Conservation (phyloP, 2,113 vertebrate genomes). For the Pipa parva region DNA sequence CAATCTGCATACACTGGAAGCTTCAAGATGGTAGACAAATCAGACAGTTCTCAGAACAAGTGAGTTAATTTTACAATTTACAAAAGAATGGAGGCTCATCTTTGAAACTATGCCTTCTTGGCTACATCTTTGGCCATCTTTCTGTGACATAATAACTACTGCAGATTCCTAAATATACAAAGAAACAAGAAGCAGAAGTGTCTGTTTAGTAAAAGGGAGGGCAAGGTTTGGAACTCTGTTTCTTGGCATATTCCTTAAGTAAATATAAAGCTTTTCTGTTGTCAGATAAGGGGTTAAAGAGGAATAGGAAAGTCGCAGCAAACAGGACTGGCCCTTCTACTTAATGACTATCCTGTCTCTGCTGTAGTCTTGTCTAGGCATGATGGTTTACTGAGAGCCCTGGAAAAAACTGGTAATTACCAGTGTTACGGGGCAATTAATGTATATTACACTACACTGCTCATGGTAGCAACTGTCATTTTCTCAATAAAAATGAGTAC, state of each 20-base stretch:
- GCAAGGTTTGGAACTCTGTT: no score
- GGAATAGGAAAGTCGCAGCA: slow-evolving; percentile 88
- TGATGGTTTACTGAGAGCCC: slow-evolving; percentile 99
- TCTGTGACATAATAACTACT: no score
- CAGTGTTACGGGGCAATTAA: slow-evolving; percentile 99
- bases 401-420: slow-evolving; percentile 99
- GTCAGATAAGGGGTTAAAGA: slow-evolving; percentile 28
- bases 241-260: neutral
- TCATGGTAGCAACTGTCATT: slow-evolving; percentile 99
- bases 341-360: slow-evolving; percentile 99
- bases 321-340: slow-evolving; percentile 92
- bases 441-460: slow-evolving; percentile 99
- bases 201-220: no score
- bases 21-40: no score
- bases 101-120: no score
- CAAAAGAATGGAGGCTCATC: no score
- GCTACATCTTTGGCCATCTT: no score
- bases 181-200: no score
- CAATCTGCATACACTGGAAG: no score
- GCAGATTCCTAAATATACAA: no score
- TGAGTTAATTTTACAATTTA: no score
- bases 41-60: no score
- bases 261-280: neutral
- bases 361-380: slow-evolving; percentile 99
- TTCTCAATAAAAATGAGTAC: slow-evolving; percentile 99